A percentile compares a stretch with the other conserved stretches of the same genome.
Evolutionary conservation across 2,113 vertebrate species (phyloP).

Genomic region (Himantopus leucocephalus): DNA sequence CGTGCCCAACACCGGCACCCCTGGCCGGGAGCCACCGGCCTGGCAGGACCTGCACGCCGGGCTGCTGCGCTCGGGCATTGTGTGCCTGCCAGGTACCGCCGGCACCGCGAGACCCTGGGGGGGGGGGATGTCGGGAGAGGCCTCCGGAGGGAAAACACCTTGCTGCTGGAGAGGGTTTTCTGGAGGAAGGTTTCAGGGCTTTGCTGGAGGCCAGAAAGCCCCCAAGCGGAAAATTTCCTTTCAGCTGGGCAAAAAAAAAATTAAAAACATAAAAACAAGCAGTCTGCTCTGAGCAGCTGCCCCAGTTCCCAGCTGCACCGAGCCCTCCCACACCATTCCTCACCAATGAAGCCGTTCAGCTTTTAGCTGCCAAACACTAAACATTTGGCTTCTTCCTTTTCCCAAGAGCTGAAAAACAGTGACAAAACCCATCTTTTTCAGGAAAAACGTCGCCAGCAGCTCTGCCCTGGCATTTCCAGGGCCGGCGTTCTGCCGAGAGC

Average conservation of each 20-base stretch:
- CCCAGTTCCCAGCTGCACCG: not conserved
- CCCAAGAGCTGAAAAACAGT: not conserved
- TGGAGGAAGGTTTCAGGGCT: not conserved
- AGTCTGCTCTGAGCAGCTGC: conserved; percentile 6
- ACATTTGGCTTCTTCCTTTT: conserved; percentile 30
- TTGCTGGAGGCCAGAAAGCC: not conserved
- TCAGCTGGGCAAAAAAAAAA: not conserved
- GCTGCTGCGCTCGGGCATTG: conserved; percentile 79
- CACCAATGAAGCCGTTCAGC: conserved; percentile 28
- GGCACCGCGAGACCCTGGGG: rapidly evolving
- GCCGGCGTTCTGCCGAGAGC: rapidly evolving
- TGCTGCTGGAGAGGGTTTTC: not conserved
- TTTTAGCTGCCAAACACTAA: conserved; percentile 28
- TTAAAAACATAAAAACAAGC: not conserved
- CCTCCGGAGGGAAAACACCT: rapidly evolving
- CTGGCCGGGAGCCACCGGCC: conserved; percentile 32
- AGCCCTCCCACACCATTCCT: conserved; percentile 66
- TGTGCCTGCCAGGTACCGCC: conserved; percentile 84
- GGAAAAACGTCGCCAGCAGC: not conserved
- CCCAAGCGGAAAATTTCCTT: not conserved
- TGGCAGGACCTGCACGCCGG: conserved; percentile 68
- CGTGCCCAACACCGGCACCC: not conserved
- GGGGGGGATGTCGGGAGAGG: not conserved
- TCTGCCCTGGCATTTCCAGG: not conserved
- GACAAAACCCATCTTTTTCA: not conserved